phyloP scores from a whole-genome alignment of 2,113 vertebrate species.

The Peromyscus maniculatus region DNA sequence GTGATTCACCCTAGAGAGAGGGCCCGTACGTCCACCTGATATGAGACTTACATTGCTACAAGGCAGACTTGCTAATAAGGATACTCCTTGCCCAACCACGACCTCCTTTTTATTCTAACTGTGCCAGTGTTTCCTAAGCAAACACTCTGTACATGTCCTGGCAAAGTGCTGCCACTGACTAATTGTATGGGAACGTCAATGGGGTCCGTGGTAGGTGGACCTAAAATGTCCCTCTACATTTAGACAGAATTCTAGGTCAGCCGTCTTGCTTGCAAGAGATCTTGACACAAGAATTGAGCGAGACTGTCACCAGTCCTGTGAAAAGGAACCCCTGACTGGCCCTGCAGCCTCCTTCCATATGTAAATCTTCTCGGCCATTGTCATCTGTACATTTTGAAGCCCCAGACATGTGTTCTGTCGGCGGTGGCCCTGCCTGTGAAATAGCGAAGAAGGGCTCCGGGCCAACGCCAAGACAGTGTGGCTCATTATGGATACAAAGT shows the following conservation, averaged over 20 bases:
- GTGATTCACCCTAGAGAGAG: neutral
- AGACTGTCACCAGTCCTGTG: neutral
- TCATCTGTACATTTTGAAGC: neutral
- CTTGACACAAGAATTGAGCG: neutral
- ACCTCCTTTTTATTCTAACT: neutral
- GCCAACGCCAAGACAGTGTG: neutral
- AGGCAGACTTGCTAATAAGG: neutral
- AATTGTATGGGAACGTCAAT: neutral
- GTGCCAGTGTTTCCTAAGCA: neutral
- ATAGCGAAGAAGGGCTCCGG: constrained; percentile 14
- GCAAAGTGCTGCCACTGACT: neutral
- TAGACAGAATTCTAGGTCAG: too few species aligned
- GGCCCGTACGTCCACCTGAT: neutral
- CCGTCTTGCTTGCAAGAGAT: neutral
- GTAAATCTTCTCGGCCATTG: neutral
- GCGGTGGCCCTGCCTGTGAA: neutral
- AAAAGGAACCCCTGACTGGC: neutral
- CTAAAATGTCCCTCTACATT: neutral
- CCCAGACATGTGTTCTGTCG: neutral
- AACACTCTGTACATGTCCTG: neutral
- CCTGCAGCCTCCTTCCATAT: neutral
- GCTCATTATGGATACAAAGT: neutral
- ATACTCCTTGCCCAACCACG: too few species aligned
- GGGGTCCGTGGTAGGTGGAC: neutral
- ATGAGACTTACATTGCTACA: neutral